Percentiles rank a stretch among this genome's conserved stretches.
Evolutionary conservation across 2,888 invertebrate species (phyloP).

Genomic region (Tanypteryx hageni): DNA sequence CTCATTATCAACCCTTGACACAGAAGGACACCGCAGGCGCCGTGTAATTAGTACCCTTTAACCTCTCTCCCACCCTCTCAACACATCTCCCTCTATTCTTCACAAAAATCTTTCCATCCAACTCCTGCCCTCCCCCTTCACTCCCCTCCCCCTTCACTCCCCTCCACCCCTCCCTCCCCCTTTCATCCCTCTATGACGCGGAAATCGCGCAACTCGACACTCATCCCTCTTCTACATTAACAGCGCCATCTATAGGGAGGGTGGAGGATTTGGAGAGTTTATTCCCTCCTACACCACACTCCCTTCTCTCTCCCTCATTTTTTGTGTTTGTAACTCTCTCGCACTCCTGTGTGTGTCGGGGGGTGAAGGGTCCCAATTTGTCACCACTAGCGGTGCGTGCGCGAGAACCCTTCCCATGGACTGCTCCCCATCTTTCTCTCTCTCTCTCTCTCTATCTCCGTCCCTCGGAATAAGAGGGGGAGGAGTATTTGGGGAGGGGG

Average conservation of each 20-base stretch:
- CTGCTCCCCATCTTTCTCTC: too few species aligned
- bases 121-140: not conserved
- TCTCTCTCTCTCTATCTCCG: too few species aligned
- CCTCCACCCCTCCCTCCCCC: too few species aligned
- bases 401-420: too few species aligned
- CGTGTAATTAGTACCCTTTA: slow-evolving; percentile 19
- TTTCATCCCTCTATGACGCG: too few species aligned
- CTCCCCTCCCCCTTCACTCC: too few species aligned
- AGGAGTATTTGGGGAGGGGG: not conserved
- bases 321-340: too few species aligned
- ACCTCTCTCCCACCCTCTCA: not conserved
- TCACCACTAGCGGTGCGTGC: not conserved
- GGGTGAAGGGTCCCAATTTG: not conserved
- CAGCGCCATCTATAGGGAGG: not conserved
- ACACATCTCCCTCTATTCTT: not conserved
- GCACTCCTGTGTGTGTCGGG: slow-evolving; percentile 7
- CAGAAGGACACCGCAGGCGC: slow-evolving; percentile 19
- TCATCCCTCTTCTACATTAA: too few species aligned
- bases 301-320: not conserved
- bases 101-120: not conserved
- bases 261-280: not conserved
- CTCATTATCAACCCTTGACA: not conserved
- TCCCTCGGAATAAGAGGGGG: not conserved
- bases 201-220: too few species aligned
- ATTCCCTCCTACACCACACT: not conserved